phyloP scores from a whole-genome alignment of 2,113 vertebrate genomes.

The Rhadina sibilatrix region DNA sequence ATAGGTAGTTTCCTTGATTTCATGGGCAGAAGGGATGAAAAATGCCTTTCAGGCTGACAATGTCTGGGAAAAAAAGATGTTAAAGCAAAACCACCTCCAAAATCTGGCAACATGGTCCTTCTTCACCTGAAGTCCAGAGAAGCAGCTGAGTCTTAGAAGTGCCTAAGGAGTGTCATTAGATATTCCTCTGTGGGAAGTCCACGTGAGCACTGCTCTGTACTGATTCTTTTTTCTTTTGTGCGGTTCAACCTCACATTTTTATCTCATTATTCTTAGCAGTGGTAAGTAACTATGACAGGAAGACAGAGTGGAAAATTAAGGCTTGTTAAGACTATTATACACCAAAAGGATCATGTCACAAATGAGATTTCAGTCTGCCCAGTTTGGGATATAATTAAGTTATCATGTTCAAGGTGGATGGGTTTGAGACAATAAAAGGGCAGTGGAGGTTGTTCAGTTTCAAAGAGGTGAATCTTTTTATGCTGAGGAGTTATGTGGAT shows the following conservation, averaged over 20 bases:
- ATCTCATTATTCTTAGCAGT: slow-evolving; percentile 67
- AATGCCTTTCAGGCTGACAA: not conserved
- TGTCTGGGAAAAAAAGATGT: not conserved
- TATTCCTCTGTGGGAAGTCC: not conserved
- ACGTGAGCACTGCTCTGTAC: not conserved
- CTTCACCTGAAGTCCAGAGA: not conserved
- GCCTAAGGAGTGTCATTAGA: not conserved
- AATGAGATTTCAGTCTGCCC: slow-evolving; percentile 60
- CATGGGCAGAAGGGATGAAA: not conserved
- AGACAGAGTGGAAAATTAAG: slow-evolving; percentile 71
- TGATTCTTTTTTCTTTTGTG: not conserved
- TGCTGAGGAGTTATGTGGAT: not conserved
- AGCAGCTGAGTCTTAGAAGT: not conserved
- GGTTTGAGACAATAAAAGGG: slow-evolving; percentile 32
- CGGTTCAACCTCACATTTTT: slow-evolving; percentile 41
- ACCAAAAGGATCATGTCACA: slow-evolving; percentile 67
- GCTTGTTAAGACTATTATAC: slow-evolving; percentile 63
- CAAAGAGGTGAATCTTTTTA: not conserved
- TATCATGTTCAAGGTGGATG: slow-evolving; percentile 52
- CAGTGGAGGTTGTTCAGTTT: not conserved
- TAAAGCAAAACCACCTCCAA: not conserved
- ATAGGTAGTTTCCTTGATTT: not conserved
- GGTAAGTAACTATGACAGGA: slow-evolving; percentile 70
- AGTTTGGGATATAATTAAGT: slow-evolving; percentile 64
- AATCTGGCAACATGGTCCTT: not conserved